Base-by-base conservation (phyloP, 2,797 vertebrate genomes). In the Chrysocyon brachyurus region DNA sequence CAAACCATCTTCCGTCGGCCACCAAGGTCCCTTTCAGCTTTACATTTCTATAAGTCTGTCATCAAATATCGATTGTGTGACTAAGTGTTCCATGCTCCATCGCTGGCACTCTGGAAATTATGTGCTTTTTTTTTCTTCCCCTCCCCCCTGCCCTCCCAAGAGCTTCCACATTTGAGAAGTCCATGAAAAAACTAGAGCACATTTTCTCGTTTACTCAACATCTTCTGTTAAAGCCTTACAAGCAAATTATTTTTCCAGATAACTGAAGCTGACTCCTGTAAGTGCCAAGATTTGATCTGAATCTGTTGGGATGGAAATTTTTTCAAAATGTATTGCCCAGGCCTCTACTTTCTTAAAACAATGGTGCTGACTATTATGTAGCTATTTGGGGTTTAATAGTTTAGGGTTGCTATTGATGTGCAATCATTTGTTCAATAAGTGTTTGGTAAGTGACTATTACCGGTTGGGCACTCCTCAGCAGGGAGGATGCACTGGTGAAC, bases 211-310 rank as follows among this genome's bases (percentile, higher is more conserved):
- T 84, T 87, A 84, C 33, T 89, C 82, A 91, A 52, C 57, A 73
- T 91, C 75, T 91, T 89, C 84, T 66, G 77, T 64, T 82, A 89
- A 96, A 90, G 81, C 49, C 49, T 3, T 68, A 8, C 57, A 82
- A 70, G 84, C 52, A 66, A 93, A 95, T 85, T 70, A 61, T 91
- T 96, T 97, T 96, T 73, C 87, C 98, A 97, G 90, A 86, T 85
- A 97, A 77, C 66, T 46, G 73, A 91, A 87, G 72, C 84, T 97
- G 68, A 54, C 12, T 91, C 83, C 24, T 70, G 63, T 54, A 83
- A 46, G 28, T 87, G 93, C 90, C 95, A 93, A 87, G 87, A 87
- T 77, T 94, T 93, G 70, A 68, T 66, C 68, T 91, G 93, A 88
- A 84, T 75, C 59, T 64, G 73, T 87, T 96, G 77, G 54, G 91